These are phyloP conservation scores for Apis dorsata DNA, from an alignment of 1,140 invertebrate species.

Conservation along the genomic window DNA sequence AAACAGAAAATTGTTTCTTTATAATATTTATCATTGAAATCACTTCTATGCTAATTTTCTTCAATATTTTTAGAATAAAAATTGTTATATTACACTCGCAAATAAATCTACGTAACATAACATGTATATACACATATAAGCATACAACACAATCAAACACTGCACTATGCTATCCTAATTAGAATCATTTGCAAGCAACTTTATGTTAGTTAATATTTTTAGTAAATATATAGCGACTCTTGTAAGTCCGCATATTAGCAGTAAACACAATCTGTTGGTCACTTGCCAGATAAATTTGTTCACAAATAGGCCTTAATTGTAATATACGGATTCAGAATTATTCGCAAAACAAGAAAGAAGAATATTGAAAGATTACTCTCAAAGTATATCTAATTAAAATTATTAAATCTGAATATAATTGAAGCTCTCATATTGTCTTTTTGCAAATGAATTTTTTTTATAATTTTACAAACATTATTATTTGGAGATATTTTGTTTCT, in stretches of 20 bases:
- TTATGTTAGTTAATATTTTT: conserved; percentile 34
- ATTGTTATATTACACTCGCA: background rate
- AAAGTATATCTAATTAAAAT: background rate
- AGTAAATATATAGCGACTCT: conserved; percentile 15
- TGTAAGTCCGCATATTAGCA: conserved; percentile 11
- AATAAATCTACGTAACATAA: background rate
- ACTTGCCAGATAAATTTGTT: conserved; percentile 38
- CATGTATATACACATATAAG: background rate
- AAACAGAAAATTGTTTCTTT: background rate
- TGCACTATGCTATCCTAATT: conserved; percentile 20
- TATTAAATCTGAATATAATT: background rate
- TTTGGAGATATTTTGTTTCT: background rate
- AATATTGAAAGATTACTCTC: background rate
- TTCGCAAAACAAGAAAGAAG: background rate
- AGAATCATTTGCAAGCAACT: conserved; percentile 39
- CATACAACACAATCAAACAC: background rate
- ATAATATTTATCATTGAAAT: background rate
- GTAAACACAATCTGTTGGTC: conserved; percentile 25
- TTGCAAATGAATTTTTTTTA: background rate
- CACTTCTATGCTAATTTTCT: background rate
- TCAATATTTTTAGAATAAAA: background rate
- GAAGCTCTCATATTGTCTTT: background rate
- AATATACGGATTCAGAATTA: background rate
- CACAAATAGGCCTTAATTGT: conserved; percentile 40
- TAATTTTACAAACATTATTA: background rate